Conservation (phyloP, 2,113 vertebrate genomes). For the Arvicanthis niloticus region DNA sequence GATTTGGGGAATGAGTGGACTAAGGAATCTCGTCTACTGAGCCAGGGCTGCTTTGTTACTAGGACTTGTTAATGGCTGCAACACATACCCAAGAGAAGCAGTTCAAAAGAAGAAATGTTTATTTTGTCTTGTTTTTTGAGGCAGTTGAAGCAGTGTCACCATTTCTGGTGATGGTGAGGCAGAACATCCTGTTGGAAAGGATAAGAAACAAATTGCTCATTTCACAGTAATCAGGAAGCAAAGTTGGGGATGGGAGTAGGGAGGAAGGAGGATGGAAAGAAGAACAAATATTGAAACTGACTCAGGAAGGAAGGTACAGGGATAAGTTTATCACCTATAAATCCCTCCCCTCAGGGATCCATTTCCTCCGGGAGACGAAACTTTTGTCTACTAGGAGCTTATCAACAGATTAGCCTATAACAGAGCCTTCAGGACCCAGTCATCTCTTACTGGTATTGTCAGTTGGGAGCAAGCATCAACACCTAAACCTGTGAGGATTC, state of each 20-base stretch:
- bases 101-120: not conserved
- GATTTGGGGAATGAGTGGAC: not conserved
- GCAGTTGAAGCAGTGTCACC: not conserved
- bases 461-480: not conserved
- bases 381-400: not conserved
- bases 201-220: not conserved
- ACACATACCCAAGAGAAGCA: not conserved
- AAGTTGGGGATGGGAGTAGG: too few relatives aligned
- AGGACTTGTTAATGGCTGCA: accelerated
- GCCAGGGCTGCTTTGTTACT: not conserved
- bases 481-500: not conserved
- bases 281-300: not conserved
- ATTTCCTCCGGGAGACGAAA: not conserved
- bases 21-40: too few relatives aligned
- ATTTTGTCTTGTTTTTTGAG: not conserved
- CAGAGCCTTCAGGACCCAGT: not conserved
- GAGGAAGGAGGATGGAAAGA: not conserved
- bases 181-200: too few relatives aligned
- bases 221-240: not conserved
- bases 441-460: not conserved
- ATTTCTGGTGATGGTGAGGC: not conserved
- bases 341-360: not conserved
- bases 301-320: not conserved
- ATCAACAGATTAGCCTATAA: not conserved
- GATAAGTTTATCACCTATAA: not conserved